Percentiles rank a stretch among this genome's conserved stretches.
Evolutionary conservation across 2,113 vertebrate species (phyloP).

Genomic region (Phaetusa simplex): DNA sequence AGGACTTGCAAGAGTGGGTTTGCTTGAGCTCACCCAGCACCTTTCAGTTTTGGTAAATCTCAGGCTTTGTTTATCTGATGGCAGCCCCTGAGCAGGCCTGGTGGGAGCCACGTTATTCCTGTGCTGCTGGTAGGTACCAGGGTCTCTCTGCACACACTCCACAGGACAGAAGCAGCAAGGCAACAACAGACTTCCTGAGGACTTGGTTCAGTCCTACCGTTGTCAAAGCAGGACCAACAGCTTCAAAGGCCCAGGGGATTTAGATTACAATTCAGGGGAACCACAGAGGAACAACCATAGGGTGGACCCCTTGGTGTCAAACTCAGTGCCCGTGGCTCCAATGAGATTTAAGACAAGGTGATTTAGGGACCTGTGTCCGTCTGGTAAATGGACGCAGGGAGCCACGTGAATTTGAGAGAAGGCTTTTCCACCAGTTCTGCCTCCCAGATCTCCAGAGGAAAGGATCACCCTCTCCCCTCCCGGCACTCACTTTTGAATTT

Average conservation of each 20-base stretch:
- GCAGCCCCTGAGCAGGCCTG: not conserved
- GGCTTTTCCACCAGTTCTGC: not conserved
- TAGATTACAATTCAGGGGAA: not conserved
- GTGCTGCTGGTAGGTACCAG: not conserved
- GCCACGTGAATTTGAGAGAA: accelerated
- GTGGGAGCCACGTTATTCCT: accelerated
- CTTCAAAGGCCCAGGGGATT: not conserved
- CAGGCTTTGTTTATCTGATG: not conserved
- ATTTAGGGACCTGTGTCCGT: not conserved
- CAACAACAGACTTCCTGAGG: accelerated
- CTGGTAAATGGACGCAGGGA: accelerated
- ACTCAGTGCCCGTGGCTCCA: not conserved
- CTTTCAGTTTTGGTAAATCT: not conserved
- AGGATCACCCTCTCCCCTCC: not conserved
- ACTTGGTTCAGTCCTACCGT: not conserved
- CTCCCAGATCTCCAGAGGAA: accelerated
- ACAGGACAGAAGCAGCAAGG: not conserved
- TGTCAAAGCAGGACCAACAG: not conserved
- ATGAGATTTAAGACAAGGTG: not conserved
- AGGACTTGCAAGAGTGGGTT: not conserved
- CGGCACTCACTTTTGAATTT: constrained; percentile 84
- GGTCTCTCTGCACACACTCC: not conserved
- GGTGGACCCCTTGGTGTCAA: not conserved
- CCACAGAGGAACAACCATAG: not conserved
- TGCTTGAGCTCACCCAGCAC: not conserved